Evolutionary conservation across 2,797 vertebrate genomes (phyloP), one percentile per base, ranked within the genome.

Genomic region (Enteromius argenteus): DNA sequence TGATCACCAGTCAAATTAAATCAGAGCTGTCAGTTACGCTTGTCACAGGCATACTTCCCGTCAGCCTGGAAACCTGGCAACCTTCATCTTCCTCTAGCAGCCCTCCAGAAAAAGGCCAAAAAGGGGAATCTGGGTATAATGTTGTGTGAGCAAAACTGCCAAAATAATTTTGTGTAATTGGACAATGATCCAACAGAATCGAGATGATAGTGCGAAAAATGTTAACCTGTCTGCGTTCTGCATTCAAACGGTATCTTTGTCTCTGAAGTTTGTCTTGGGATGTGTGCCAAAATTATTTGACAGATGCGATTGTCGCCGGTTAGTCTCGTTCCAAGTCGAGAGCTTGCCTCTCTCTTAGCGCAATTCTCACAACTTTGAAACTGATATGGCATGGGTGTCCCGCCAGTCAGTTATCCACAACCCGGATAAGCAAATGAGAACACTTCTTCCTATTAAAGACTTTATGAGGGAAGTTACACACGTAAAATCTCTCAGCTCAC

Each of bases 1-100:
- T 95, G 94, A 96, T 94, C 93, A 94, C 90, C 91, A 94, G 92
- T 94, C 94, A 94, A 93, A 95, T 95, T 92, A 94, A 95, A 95
- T 92, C 92, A 91, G 92, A 94, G 91, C 93, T 92, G 91, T 94
- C 93, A 94, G 92, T 93, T 92, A 92, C 92, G 90, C 83, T 90
- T 93, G 93, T 93, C 93, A 93, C 60, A 67, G 60, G 53, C 79
- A 75, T 78, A 73, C 80, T 32, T 67, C 69, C 51, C 32, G 79
- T 82, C 86, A 84, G 83, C 86, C 66, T 78, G 73, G 73, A 80
- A 85, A 81, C 79, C 82, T 86, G 85, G 86, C 86, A 87, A 86
- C 83, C 68, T 89, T 89, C 80, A 85, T 87, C 85, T 89, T 81
- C 74, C 81, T 85, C 69, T 79, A 56, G 53, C 85, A 84, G 66